These are phyloP conservation scores for Quiscalus mexicanus DNA, from an alignment of 2,113 vertebrate genomes.

Conservation along the genomic window DNA sequence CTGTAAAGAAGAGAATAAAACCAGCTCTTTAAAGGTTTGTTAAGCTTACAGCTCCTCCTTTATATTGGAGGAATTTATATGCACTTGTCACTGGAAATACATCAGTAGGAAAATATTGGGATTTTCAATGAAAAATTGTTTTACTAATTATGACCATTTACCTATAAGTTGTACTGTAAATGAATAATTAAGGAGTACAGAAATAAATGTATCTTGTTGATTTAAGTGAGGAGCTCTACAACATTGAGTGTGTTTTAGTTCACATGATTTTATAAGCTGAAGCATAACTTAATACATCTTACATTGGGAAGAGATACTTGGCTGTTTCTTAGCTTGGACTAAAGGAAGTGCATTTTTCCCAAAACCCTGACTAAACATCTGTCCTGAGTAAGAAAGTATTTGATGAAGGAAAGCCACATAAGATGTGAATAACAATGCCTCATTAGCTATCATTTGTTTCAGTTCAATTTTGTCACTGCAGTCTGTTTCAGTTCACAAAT, in stretches of 20 bases:
- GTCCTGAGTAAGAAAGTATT: background rate
- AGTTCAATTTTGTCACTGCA: background rate
- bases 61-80: background rate
- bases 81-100: background rate
- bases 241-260: background rate
- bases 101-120: background rate
- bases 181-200: background rate
- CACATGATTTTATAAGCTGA: background rate
- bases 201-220: background rate
- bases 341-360: background rate
- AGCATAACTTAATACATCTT: background rate
- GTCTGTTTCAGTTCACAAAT: background rate
- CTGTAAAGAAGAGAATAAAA: background rate
- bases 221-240: background rate
- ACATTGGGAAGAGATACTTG: background rate
- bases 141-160: background rate
- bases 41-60: background rate
- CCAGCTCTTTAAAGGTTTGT: background rate
- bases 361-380: background rate
- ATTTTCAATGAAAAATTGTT: background rate
- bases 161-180: background rate
- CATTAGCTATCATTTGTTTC: background rate
- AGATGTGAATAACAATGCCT: background rate
- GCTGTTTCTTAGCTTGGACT: background rate
- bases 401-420: background rate